Conservation (phyloP, 2,113 vertebrate species). For the Phylloscopus whistleri region DNA sequence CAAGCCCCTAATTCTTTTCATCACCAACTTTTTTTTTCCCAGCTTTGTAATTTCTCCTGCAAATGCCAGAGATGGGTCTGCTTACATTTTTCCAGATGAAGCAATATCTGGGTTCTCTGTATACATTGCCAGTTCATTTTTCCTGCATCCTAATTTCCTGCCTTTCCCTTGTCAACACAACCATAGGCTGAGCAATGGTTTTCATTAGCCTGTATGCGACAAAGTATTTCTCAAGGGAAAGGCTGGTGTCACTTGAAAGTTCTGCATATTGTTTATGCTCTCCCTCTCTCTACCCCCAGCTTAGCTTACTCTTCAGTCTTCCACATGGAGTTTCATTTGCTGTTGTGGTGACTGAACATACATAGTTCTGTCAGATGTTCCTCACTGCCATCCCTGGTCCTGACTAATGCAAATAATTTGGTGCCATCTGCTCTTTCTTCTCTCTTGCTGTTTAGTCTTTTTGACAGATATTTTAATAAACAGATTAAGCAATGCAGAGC, state of each 20-base stretch:
- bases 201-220: background rate
- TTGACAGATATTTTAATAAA: conserved; percentile 47
- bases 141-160: background rate
- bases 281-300: background rate
- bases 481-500: conserved; percentile 8
- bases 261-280: background rate
- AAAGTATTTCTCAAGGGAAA: background rate
- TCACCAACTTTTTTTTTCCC: conserved; percentile 23
- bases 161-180: conserved; percentile 13
- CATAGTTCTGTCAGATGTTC: background rate
- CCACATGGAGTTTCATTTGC: background rate
- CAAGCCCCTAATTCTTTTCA: conserved; percentile 16
- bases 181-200: conserved; percentile 16
- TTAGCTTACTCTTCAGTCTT: background rate
- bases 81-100: conserved; percentile 18
- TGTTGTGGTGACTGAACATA: background rate
- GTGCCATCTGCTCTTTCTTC: conserved; percentile 31
- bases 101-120: background rate
- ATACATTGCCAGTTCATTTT: background rate
- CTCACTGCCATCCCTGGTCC: background rate
- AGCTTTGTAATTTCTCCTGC: conserved; percentile 26
- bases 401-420: background rate
- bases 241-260: background rate
- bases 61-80: conserved; percentile 33
- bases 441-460: conserved; percentile 13